These are phyloP conservation scores for Macaria notata DNA, from an alignment of 2,888 invertebrate genomes.

Conservation along the genomic window DNA sequence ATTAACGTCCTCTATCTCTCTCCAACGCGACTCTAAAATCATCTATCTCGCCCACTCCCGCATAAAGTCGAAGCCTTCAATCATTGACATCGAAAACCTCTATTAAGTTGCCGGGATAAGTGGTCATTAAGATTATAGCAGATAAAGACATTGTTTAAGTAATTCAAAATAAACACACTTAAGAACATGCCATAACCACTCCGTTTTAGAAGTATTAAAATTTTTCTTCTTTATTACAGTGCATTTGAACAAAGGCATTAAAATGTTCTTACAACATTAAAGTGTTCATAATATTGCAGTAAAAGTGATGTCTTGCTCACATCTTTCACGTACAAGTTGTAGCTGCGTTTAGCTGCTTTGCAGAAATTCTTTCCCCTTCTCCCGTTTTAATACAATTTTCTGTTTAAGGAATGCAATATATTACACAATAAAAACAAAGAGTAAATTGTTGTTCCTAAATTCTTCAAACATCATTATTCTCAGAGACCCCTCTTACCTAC, in stretches of 20 bases:
- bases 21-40: slow-evolving; percentile 37
- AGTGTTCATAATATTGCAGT: slow-evolving; percentile 41
- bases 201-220: slow-evolving; percentile 22
- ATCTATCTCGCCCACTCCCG: slow-evolving; percentile 43
- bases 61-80: slow-evolving; percentile 43
- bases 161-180: slow-evolving; percentile 31
- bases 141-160: slow-evolving; percentile 38
- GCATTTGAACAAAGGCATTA: slow-evolving; percentile 27
- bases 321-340: slow-evolving; percentile 1
- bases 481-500: slow-evolving; percentile 61
- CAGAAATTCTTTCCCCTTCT: slow-evolving; percentile 13
- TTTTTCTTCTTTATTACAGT: slow-evolving; percentile 39
- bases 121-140: slow-evolving; percentile 35
- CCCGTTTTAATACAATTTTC: slow-evolving; percentile 42
- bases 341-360: too few relatives aligned
- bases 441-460: slow-evolving; percentile 54
- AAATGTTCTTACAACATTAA: slow-evolving; percentile 40
- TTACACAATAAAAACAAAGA: slow-evolving; percentile 41
- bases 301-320: slow-evolving; percentile 36
- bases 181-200: slow-evolving; percentile 25
- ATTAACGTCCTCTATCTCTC: slow-evolving; percentile 57
- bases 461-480: slow-evolving; percentile 69
- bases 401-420: slow-evolving; percentile 39
- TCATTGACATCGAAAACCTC: slow-evolving; percentile 49
- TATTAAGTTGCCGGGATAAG: slow-evolving; percentile 44